Evolutionary conservation across 2,797 vertebrate genomes (phyloP), one percentile per base, ranked within the genome.

Genomic region (Silurus aristotelis): DNA sequence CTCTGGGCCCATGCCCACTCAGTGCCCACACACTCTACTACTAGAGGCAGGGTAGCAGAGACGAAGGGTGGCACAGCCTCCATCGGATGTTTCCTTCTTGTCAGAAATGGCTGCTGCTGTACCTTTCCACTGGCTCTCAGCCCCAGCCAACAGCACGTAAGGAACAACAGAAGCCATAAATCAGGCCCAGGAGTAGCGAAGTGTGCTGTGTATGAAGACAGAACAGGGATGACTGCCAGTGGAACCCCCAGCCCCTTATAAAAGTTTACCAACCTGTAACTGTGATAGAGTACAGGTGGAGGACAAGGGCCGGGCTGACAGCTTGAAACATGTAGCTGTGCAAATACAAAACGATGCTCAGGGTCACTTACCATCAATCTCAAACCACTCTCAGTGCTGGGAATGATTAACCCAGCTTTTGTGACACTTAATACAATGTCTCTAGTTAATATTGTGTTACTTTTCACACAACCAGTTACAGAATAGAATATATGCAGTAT

Each of bases 91-190:
- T 89, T 89, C 89, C 87, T 89, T 91, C 91, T 90, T 92, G 89
- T 87, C 89, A 90, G 89, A 88, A 85, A 88, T 89, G 90, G 20
- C 80, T 73, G 92, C 92, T 90, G 91, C 91, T 83, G 79, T 73
- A 81, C 55, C 83, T 70, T 71, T 78, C 86, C 72, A n/a, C 92
- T 93, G 93, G 82, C 84, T 84, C 75, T 87, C 48, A 61, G 82
- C 92, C 92, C 91, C 91, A 86, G 92, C 90, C 92, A 90, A 91
- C 92, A 91, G 93, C 92, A 93, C 92, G 90, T 91, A 91, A 87
- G 90, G 91, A 92, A 91, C 88, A 89, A 92, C 90, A 93, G 92
- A 90, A 88, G 91, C 91, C 89, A 94, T 92, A 92, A 94, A 94
- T 94, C 93, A 92, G 91, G 92, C 90, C 89, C 86, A 84, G 87